Evolutionary conservation across 2,113 vertebrate species (phyloP), one percentile per base, ranked within the genome.

Genomic region (Corydoras maculifer): DNA sequence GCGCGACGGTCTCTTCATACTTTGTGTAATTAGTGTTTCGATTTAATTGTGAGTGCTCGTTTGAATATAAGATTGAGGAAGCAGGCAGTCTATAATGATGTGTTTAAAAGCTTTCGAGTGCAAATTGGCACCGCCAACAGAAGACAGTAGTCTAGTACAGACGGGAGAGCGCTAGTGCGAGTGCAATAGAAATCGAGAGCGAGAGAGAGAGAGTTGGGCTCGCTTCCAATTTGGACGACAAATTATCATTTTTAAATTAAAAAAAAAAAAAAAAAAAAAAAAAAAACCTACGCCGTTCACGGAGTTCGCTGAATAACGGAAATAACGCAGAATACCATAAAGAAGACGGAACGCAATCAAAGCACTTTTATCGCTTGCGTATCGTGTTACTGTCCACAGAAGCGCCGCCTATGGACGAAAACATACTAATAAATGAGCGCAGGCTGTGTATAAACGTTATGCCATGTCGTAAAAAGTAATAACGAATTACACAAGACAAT

Each of bases 11-110:
- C 75, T 80, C 73, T 74, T 73, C 78, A 78, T 63, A 65, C 70
- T 77, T 75, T 67, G 75, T 74, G 60, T 81, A 79, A 80, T 79
- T 72, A 79, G 76, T 63, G 72, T 70, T 78, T 73, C 72, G 53
- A 68, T 77, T 64, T 81, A 77, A 82, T 74, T 75, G 72, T 72
- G 69, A 61, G 62, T 69, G 68, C 61, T 65, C 68, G 65, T 77
- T 78, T 73, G 77, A 79, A 78, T 75, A 81, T 74, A 71, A 77
- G 74, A 55, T 31, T 57, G 71, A 67, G 60, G 62, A 73, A 82
- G 58, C 25, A 67, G 59, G 54, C 48, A 62, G 78, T 83, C 75
- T 48, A 83, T 82, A 83, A 70, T 69, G 51, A 75, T 75, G 55
- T 32, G 53, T 63, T 82, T 76, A 79, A 73, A 72, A 71, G 29